These are phyloP conservation scores for Gari tellinella DNA, from an alignment of 2,888 invertebrate species.

Conservation along the genomic window DNA sequence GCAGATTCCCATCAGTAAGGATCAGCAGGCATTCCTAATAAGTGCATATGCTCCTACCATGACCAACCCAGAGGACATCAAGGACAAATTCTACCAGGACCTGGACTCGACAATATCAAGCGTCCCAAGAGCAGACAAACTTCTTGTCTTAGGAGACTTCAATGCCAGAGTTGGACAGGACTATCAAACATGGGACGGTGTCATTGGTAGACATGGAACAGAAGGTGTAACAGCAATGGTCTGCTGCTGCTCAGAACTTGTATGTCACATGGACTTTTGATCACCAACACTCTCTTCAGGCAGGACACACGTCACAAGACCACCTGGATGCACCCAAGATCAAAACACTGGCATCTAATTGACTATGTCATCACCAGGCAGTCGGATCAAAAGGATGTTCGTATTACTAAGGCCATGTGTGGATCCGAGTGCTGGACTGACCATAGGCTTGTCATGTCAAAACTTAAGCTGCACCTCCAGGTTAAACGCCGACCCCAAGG, in stretches of 20 bases:
- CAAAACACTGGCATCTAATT: slow-evolving; percentile 13
- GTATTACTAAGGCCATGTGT: slow-evolving; percentile 21
- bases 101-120: not conserved
- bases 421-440: slow-evolving; percentile 38
- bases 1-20: not conserved
- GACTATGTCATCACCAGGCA: slow-evolving; percentile 5
- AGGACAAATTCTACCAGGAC: slow-evolving; percentile 16
- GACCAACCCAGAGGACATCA: slow-evolving; percentile 19
- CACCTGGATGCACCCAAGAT: slow-evolving; percentile 2
- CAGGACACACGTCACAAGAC: not conserved
- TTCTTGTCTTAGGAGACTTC: slow-evolving; percentile 24
- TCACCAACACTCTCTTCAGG: slow-evolving; percentile 3
- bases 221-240: slow-evolving; percentile 3
- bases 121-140: slow-evolving; percentile 8
- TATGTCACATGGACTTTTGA: slow-evolving; percentile 1
- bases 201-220: slow-evolving; percentile 14
- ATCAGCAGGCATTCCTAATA: slow-evolving; percentile 1
- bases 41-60: slow-evolving; percentile 24
- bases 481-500: slow-evolving; percentile 12
- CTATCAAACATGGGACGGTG: slow-evolving; percentile 16
- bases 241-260: not conserved
- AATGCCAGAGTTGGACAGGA: slow-evolving; percentile 33
- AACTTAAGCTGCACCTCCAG: slow-evolving; percentile 12
- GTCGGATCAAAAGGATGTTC: not conserved
- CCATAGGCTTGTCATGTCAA: not conserved